Conservation (phyloP, 2,888 invertebrate genomes). For the Perithous albicinctus region DNA sequence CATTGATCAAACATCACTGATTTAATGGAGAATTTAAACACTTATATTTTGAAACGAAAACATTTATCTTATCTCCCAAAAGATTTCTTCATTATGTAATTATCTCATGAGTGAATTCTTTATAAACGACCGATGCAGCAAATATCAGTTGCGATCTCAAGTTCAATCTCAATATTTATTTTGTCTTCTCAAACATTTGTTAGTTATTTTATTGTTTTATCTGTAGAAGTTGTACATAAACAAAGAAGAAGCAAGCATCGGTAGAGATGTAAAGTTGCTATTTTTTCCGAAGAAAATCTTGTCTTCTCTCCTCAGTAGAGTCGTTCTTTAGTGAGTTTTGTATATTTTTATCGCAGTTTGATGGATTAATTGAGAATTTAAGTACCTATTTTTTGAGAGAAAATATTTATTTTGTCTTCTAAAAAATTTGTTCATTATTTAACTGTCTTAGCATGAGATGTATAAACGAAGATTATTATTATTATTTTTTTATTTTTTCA, state of each 20-base stretch:
- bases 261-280: neutral
- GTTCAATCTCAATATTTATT: too few relatives aligned
- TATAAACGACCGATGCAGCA: too few relatives aligned
- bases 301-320: neutral
- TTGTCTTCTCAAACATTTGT: too few relatives aligned
- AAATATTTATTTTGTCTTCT: neutral
- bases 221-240: too few relatives aligned
- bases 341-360: neutral
- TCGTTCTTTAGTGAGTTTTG: too few relatives aligned
- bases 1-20: neutral
- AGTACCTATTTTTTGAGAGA: neutral
- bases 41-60: too few relatives aligned
- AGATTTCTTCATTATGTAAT: too few relatives aligned
- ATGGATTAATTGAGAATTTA: neutral
- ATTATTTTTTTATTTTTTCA: slow-evolving; percentile 88
- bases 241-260: too few relatives aligned
- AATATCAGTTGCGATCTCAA: too few relatives aligned
- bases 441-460: neutral
- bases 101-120: too few relatives aligned
- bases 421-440: neutral
- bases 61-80: too few relatives aligned
- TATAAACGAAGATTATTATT: slow-evolving; percentile 40
- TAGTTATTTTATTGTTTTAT: too few relatives aligned
- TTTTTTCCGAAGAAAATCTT: neutral
- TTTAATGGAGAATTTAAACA: neutral